A percentile compares a stretch with the other conserved stretches of the same genome.
Conservation (phyloP, 1,140 invertebrate species). For the Cecropterus lyciades region DNA sequence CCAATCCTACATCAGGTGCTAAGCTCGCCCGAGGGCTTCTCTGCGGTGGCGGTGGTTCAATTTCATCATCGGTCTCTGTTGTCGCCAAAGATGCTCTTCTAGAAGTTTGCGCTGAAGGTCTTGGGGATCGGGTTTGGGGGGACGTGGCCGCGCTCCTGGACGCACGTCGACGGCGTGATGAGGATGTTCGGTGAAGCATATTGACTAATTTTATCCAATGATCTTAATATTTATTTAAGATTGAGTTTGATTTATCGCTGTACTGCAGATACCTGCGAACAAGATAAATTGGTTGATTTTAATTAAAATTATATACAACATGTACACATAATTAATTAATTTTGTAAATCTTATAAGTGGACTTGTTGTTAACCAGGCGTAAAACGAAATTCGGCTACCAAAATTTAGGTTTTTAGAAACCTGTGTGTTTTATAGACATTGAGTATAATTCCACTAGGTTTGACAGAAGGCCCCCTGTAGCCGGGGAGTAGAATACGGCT, state of each 20-base stretch:
- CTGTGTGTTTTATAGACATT: too few species aligned
- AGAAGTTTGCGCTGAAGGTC: slow-evolving; percentile 77
- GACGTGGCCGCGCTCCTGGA: slow-evolving; percentile 87
- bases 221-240: not conserved
- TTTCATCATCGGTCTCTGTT: slow-evolving; percentile 76
- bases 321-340: too few species aligned
- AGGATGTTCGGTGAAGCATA: slow-evolving; percentile 87
- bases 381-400: too few species aligned
- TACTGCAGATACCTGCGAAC: not conserved
- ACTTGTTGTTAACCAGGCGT: too few species aligned
- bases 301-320: too few species aligned
- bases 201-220: slow-evolving; percentile 20
- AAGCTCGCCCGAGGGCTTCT: slow-evolving; percentile 87
- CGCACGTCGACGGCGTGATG: slow-evolving; percentile 87
- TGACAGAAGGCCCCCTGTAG: too few species aligned
- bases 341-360: too few species aligned
- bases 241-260: not conserved
- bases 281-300: not conserved
- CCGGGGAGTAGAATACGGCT: too few species aligned
- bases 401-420: too few species aligned
- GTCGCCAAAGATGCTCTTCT: slow-evolving; percentile 71
- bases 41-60: slow-evolving; percentile 79
- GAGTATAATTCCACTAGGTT: too few species aligned
- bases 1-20: slow-evolving; percentile 85
- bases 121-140: slow-evolving; percentile 82